Percentiles rank a stretch among this genome's conserved stretches.
Evolutionary conservation across 2,888 invertebrate species (phyloP).

Genomic region (Tiliacea aurago): DNA sequence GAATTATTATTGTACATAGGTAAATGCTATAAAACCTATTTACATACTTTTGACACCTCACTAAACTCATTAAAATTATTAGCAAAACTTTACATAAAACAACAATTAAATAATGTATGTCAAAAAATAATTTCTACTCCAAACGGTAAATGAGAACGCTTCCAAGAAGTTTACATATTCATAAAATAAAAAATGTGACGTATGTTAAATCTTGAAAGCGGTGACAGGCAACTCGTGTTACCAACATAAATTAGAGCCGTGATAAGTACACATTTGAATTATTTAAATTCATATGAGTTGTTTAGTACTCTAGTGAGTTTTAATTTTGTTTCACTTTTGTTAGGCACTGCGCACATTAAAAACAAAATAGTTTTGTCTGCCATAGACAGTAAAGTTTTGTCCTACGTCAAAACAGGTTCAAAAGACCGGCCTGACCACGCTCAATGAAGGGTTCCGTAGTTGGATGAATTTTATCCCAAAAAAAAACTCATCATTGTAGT

Average conservation of each 20-base stretch:
- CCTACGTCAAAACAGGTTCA: not conserved
- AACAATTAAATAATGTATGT: not conserved
- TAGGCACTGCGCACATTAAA: not conserved
- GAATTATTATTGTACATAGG: not conserved
- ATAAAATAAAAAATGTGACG: constrained; percentile 46
- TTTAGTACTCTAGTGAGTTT: constrained; percentile 1
- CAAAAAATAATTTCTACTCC: constrained; percentile 2
- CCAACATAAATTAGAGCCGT: constrained; percentile 33
- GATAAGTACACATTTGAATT: constrained; percentile 52
- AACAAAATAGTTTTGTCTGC: not conserved
- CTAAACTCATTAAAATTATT: not conserved
- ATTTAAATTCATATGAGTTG: constrained; percentile 33
- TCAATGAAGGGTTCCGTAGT: too few species aligned
- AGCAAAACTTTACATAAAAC: not conserved
- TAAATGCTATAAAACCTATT: not conserved
- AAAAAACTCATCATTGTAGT: too few species aligned
- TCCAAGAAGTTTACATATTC: constrained; percentile 38
- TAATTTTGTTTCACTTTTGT: not conserved
- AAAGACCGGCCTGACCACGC: not conserved
- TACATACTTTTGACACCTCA: not conserved
- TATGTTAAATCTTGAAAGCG: constrained; percentile 12
- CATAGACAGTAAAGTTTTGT: not conserved
- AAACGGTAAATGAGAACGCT: constrained; percentile 14
- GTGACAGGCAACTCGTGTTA: constrained; percentile 22
- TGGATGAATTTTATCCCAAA: too few species aligned